Evolutionary conservation across 2,888 invertebrate genomes (phyloP), one percentile per base, ranked within the genome.

Genomic region (Chydorus sphaericus): DNA sequence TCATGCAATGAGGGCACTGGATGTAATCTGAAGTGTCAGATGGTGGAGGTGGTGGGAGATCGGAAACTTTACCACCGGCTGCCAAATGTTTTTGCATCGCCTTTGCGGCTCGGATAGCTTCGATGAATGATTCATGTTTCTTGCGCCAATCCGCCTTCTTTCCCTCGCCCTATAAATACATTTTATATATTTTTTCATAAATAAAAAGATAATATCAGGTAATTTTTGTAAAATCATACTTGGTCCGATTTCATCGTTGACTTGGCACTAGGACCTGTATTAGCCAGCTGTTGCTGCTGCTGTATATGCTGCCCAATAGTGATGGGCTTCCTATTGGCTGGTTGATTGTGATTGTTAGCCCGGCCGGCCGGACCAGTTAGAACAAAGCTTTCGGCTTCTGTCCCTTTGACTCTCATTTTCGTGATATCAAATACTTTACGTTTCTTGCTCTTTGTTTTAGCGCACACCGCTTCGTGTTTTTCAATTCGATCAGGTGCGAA

Each of bases 91-190:
- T 80, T 68, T 87, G 84, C 64, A 80, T 84, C 71, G 80, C 80
- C 67, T 90, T 92, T 3, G 96, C 96, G 7, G 89, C 85, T 38
- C 92, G 79, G 61, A 97, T 91, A 2, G 91, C 82, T 59, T 79
- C 76, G 61, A 96, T 87, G 70, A 97, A 96, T 65, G 93, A 90
- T 68, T 90, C 85, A 74, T 97, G 97, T 64, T 92, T 86, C 67
- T 83, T 80, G 4, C 92, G 77, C 97, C 97, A 97, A 71, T 83
- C 85, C 62, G 67, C 66, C 61, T 72, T 73, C 53, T 63, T 65
- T 36, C 57, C 57, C 14, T 44, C 44, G 14, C 28, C 44, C 44
- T 44, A n/a, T 33, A 14, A 33, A 8, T 33, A 44, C 5, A 7
- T 4, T 11, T 26, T 14, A 44, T 10, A 4, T 7, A 5, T 0